A percentile compares a stretch with the other conserved stretches of the same genome.
These are phyloP conservation scores for Caenorhabditis angaria DNA, from an alignment of 2,888 invertebrate genomes.

Conservation along the genomic window DNA sequence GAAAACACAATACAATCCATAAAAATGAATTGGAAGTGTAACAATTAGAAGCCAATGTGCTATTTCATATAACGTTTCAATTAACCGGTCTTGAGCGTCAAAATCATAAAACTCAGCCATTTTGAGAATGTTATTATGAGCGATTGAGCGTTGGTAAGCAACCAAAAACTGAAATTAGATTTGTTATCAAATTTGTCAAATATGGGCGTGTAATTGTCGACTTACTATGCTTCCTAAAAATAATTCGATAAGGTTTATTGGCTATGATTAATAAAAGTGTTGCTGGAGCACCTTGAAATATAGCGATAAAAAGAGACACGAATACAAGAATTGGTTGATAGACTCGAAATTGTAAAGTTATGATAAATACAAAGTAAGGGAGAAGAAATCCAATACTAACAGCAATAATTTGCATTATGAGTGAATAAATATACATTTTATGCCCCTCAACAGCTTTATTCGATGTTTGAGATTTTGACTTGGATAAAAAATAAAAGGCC, in stretches of 20 bases:
- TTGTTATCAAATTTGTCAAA: too few relatives aligned
- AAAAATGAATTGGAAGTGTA: conserved; percentile 28
- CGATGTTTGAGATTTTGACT: conserved; percentile 13
- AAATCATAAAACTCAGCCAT: too few relatives aligned
- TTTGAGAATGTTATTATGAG: too few relatives aligned
- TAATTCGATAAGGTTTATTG: conserved; percentile 21
- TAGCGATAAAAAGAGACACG: conserved; percentile 16
- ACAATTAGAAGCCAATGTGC: background rate
- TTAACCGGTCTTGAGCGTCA: background rate
- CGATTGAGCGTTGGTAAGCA: too few relatives aligned
- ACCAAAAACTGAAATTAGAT: too few relatives aligned
- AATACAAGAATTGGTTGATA: background rate
- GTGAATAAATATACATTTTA: conserved; percentile 19
- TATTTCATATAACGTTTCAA: background rate
- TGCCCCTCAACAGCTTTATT: conserved; percentile 12
- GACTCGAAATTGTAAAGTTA: background rate
- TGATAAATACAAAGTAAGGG: conserved; percentile 5
- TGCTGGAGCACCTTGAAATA: conserved; percentile 23
- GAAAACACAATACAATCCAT: conserved; percentile 31
- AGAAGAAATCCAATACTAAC: background rate
- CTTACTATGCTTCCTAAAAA: background rate
- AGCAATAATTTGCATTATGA: conserved; percentile 16
- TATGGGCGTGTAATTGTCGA: too few relatives aligned
- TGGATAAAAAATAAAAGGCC: conserved; percentile 19
- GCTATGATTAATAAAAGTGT: conserved; percentile 26